A percentile compares a stretch with the other conserved stretches of the same genome.
phyloP scores from a whole-genome alignment of 1,140 invertebrate genomes.

The Potamilus streckersoni region DNA sequence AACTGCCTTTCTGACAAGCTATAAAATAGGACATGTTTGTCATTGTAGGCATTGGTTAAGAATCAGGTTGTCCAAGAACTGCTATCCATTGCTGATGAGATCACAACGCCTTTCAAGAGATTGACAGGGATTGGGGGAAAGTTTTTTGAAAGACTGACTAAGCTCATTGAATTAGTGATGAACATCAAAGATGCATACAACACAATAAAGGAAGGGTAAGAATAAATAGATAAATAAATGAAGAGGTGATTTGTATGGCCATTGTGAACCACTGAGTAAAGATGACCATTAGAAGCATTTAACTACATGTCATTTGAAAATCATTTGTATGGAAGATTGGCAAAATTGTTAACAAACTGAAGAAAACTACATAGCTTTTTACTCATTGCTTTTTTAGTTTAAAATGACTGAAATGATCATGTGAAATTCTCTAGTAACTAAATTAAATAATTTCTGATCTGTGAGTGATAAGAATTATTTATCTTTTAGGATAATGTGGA shows the following conservation, averaged over 20 bases:
- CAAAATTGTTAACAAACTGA: too few species aligned
- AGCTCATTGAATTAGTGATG: conserved; percentile 13
- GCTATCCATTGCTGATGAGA: conserved; percentile 9
- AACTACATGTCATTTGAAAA: too few species aligned
- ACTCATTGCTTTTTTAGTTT: too few species aligned
- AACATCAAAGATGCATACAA: conserved; percentile 24
- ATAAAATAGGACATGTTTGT: not conserved
- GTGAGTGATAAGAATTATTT: too few species aligned
- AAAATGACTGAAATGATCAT: too few species aligned
- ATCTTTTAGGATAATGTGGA: too few species aligned
- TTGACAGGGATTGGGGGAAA: conserved; percentile 11
- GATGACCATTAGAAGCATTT: not conserved
- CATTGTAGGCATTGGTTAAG: conserved; percentile 8
- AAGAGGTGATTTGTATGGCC: too few species aligned
- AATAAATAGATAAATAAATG: not conserved
- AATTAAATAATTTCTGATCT: too few species aligned
- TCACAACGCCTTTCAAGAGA: conserved; percentile 7
- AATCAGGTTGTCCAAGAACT: conserved; percentile 9
- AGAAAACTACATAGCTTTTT: too few species aligned
- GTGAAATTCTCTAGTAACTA: too few species aligned
- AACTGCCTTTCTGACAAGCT: too few species aligned
- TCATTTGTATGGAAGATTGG: not conserved
- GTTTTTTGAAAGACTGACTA: conserved; percentile 10
- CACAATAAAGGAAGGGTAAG: conserved; percentile 26
- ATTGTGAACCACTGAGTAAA: too few species aligned